These are phyloP conservation scores for Lophochroa leadbeateri DNA, from an alignment of 2,113 vertebrate genomes.

Conservation along the genomic window DNA sequence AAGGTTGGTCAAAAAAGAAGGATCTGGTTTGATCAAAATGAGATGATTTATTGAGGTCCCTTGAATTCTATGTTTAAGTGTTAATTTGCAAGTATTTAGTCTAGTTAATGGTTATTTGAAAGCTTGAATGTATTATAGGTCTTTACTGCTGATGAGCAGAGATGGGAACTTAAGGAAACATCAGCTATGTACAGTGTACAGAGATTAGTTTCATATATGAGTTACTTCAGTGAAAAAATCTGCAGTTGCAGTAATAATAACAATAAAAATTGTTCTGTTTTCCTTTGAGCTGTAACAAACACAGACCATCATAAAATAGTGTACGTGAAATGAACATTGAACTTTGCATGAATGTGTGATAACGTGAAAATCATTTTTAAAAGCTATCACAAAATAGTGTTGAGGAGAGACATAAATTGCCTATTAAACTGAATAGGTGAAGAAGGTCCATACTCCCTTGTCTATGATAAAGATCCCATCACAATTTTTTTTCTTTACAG, in stretches of 20 bases:
- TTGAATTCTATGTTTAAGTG: neutral
- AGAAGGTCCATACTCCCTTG: neutral
- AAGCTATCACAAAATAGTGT: neutral
- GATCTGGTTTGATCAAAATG: neutral
- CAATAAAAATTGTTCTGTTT: neutral
- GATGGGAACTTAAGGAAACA: neutral
- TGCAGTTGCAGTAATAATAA: neutral
- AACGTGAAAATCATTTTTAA: neutral
- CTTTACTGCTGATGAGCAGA: neutral
- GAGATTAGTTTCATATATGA: neutral
- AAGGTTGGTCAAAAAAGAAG: neutral
- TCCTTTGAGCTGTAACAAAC: neutral
- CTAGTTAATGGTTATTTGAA: neutral
- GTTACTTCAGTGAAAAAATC: neutral
- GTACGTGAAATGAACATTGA: neutral
- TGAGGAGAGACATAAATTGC: neutral
- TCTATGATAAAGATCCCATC: neutral
- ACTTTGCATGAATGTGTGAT: neutral
- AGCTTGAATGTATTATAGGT: neutral
- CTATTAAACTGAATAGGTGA: neutral
- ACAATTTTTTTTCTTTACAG: neutral
- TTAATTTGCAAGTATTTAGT: neutral
- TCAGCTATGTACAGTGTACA: neutral
- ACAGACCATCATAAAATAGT: neutral
- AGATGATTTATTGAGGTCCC: neutral